A percentile compares a stretch with the other conserved stretches of the same genome.
Conservation (phyloP, 35 echinoderm and acorn worm species). For the Apostichopus parvimensis region DNA sequence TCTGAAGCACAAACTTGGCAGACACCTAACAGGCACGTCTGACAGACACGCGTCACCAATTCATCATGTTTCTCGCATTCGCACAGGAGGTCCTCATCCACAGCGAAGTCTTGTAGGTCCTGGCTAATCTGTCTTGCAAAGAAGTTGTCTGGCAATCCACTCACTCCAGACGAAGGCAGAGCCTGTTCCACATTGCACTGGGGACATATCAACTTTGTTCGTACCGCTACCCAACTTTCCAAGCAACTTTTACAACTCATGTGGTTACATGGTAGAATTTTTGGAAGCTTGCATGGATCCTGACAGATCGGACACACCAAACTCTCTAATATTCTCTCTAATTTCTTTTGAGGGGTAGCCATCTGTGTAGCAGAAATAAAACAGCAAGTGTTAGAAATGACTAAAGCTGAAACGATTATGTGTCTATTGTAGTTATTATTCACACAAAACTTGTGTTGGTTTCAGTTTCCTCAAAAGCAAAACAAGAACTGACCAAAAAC, state of each 20-base stretch:
- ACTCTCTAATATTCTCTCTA: constrained; percentile 46
- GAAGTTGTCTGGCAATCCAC: constrained; percentile 37
- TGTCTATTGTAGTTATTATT: too few relatives aligned
- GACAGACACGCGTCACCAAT: constrained; percentile 28
- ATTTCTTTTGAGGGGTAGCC: constrained; percentile 41
- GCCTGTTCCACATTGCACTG: constrained; percentile 53
- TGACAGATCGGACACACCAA: constrained; percentile 55
- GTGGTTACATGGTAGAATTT: constrained; percentile 53
- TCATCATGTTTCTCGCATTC: constrained; percentile 48
- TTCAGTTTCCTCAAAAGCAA: too few relatives aligned
- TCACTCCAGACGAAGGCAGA: constrained; percentile 25
- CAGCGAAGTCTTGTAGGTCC: constrained; percentile 39
- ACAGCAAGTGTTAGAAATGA: neutral
- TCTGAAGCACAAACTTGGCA: constrained; percentile 49
- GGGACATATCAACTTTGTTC: constrained; percentile 42
- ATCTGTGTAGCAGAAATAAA: constrained; percentile 7
- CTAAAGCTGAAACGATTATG: too few relatives aligned
- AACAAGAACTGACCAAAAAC: too few relatives aligned
- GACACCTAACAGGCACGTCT: constrained; percentile 32
- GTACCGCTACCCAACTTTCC: constrained; percentile 43
- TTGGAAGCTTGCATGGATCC: constrained; percentile 34
- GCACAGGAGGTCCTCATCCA: constrained; percentile 22
- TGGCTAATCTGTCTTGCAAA: constrained; percentile 39
- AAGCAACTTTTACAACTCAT: constrained; percentile 39
- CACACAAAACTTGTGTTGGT: too few relatives aligned